phyloP scores from a whole-genome alignment of 2,113 vertebrate genomes.

The Cinclus cinclus region DNA sequence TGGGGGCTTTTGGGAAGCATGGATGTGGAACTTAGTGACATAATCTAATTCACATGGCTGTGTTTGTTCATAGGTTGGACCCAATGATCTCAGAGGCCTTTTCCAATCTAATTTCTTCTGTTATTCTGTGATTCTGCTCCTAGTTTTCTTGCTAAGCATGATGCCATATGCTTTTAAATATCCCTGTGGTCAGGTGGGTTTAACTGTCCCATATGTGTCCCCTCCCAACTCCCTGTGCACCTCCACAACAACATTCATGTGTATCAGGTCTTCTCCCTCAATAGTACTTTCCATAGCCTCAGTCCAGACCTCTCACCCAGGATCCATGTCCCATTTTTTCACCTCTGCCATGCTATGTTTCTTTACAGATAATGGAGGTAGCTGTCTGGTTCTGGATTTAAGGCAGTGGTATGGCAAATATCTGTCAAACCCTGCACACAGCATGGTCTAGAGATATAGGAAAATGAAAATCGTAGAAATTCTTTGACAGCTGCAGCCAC shows the following conservation, averaged over 20 bases:
- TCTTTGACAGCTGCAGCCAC: background rate
- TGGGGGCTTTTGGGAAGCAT: background rate
- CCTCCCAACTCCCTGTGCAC: background rate
- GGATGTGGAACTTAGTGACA: background rate
- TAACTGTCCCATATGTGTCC: rapidly evolving
- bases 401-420: background rate
- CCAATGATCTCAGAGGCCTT: background rate
- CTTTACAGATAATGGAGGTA: background rate
- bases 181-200: rapidly evolving
- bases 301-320: background rate
- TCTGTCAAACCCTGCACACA: background rate
- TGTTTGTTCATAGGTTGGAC: background rate
- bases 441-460: background rate
- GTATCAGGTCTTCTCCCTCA: background rate
- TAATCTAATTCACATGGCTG: background rate
- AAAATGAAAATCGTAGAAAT: background rate
- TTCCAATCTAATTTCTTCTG: background rate
- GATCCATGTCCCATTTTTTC: background rate
- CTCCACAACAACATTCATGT: background rate
- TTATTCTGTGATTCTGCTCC: background rate
- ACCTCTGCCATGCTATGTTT: background rate
- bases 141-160: background rate
- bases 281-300: background rate
- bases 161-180: background rate
- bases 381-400: background rate